Conservation (phyloP, 1,140 invertebrate genomes). For the Nomia melanderi region DNA sequence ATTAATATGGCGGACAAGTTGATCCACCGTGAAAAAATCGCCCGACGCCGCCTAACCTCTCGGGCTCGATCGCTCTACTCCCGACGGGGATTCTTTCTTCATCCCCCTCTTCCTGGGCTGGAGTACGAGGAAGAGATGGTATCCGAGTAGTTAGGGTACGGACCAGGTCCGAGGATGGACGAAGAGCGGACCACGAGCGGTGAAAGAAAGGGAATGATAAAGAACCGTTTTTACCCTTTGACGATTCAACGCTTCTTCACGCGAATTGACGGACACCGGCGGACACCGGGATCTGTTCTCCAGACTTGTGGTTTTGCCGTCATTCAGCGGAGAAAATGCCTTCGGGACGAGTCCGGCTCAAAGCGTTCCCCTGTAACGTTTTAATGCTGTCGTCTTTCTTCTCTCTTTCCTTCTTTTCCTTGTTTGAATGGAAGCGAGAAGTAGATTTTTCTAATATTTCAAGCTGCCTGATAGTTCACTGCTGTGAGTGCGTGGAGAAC, state of each 20-base stretch:
- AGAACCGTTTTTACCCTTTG: constrained; percentile 32
- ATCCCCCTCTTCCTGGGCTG: neutral
- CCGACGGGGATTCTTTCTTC: neutral
- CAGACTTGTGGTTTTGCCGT: constrained; percentile 1
- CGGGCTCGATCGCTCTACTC: constrained; percentile 53
- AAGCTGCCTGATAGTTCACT: neutral
- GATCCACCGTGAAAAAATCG: constrained; percentile 68
- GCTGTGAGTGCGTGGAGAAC: neutral
- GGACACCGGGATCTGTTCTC: neutral
- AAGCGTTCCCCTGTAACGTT: constrained; percentile 13
- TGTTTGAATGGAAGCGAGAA: no score
- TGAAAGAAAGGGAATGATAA: constrained; percentile 34
- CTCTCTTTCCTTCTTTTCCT: no score
- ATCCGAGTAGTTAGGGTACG: no score
- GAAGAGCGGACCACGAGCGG: neutral
- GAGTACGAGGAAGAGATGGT: no score
- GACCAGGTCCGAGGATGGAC: neutral
- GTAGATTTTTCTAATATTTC: constrained; percentile 28
- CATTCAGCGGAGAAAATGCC: constrained; percentile 1
- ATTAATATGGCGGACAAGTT: constrained; percentile 72
- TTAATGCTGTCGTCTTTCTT: neutral
- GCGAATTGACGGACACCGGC: constrained; percentile 20
- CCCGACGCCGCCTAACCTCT: constrained; percentile 41
- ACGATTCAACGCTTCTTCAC: constrained; percentile 16
- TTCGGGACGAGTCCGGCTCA: constrained; percentile 11